Evolutionary conservation across 2,113 vertebrate species (phyloP).

Genomic region (Percopsis transmontana): DNA sequence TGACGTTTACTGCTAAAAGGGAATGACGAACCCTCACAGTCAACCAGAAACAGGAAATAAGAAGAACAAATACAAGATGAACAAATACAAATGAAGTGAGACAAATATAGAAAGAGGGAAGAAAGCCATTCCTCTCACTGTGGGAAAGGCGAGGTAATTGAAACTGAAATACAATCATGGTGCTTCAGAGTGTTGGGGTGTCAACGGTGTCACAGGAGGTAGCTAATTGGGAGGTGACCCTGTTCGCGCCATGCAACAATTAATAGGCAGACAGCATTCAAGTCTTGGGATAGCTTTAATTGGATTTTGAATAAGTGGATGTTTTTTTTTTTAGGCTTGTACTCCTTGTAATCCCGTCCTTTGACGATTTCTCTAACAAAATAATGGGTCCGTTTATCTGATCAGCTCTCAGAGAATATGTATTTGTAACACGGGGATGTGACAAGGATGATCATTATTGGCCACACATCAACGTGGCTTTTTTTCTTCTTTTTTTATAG

Average conservation of each 20-base stretch:
- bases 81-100: neutral
- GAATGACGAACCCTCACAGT: too few species aligned
- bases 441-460: constrained; percentile 45
- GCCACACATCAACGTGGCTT: constrained; percentile 51
- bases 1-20: neutral
- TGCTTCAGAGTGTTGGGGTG: constrained; percentile 1
- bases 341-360: constrained; percentile 35
- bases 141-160: constrained; percentile 51
- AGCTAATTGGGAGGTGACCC: constrained; percentile 64
- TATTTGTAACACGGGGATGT: constrained; percentile 22
- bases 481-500: constrained; percentile 36
- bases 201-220: constrained; percentile 58
- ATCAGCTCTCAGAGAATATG: constrained; percentile 16
- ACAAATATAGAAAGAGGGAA: neutral
- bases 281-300: constrained; percentile 50
- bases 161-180: constrained; percentile 54
- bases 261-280: constrained; percentile 44
- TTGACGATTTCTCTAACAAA: constrained; percentile 19
- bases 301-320: constrained; percentile 51
- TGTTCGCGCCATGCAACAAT: constrained; percentile 35
- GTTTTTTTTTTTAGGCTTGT: constrained; percentile 42
- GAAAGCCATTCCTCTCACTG: constrained; percentile 23
- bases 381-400: constrained; percentile 25
- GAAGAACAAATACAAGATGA: too few species aligned
- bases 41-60: too few species aligned